A percentile compares a stretch with the other conserved stretches of the same genome.
Evolutionary conservation across 1,140 invertebrate genomes (phyloP).

Genomic region (Tetragnatha versicolor): DNA sequence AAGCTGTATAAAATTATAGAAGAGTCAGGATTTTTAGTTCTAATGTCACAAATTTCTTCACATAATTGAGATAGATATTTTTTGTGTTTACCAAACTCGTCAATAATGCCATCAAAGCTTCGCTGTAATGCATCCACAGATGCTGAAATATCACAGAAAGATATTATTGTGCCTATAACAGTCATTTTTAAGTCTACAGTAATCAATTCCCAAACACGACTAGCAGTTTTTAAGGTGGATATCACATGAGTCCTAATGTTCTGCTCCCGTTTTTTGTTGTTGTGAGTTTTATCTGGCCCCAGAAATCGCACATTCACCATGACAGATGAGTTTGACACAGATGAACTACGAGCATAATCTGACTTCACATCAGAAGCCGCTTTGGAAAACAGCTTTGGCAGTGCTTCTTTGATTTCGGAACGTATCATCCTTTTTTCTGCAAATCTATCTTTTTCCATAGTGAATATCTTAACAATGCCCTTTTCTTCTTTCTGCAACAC

Average conservation of each 20-base stretch:
- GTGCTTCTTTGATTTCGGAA: slow-evolving; percentile 62
- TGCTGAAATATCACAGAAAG: slow-evolving; percentile 35
- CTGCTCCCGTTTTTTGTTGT: slow-evolving; percentile 34
- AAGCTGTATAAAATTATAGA: slow-evolving; percentile 48
- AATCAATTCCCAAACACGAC: slow-evolving; percentile 41
- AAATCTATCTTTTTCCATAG: slow-evolving; percentile 67
- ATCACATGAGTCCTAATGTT: slow-evolving; percentile 40
- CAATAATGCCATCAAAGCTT: slow-evolving; percentile 31
- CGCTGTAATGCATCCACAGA: slow-evolving; percentile 23
- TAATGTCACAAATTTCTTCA: slow-evolving; percentile 51
- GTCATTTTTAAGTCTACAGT: slow-evolving; percentile 42
- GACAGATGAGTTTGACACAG: slow-evolving; percentile 4
- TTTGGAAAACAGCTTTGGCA: slow-evolving; percentile 20
- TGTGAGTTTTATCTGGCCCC: slow-evolving; percentile 30
- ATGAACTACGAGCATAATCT: slow-evolving; percentile 6
- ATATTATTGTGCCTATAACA: slow-evolving; percentile 32
- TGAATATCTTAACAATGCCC: slow-evolving; percentile 69
- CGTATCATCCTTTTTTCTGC: slow-evolving; percentile 71
- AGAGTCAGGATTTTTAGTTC: slow-evolving; percentile 19
- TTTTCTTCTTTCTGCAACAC: slow-evolving; percentile 74
- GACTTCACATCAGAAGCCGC: neutral
- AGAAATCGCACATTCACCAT: slow-evolving; percentile 32
- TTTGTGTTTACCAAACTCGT: slow-evolving; percentile 12
- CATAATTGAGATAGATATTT: slow-evolving; percentile 35
- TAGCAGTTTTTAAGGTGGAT: slow-evolving; percentile 1